These are phyloP conservation scores for Procavia capensis DNA, from an alignment of 2,113 vertebrate species.

Conservation along the genomic window DNA sequence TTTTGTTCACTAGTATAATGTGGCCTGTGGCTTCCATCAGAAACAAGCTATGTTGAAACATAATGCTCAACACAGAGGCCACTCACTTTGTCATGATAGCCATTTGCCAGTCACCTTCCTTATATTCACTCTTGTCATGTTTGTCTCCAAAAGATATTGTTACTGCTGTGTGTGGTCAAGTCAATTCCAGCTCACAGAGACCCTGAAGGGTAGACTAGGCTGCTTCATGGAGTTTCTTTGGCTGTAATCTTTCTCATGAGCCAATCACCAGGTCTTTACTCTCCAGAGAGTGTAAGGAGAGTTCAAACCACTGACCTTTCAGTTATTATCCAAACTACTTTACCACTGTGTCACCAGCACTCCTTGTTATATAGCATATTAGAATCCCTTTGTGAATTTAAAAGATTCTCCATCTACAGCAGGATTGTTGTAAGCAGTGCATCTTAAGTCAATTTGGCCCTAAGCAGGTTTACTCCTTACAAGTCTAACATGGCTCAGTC, in stretches of 20 bases:
- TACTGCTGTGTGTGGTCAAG: neutral
- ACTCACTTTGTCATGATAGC: neutral
- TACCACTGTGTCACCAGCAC: neutral
- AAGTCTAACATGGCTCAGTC: neutral
- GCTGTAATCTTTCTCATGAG: no score
- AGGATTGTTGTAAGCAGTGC: neutral
- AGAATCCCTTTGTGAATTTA: neutral
- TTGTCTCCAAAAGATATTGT: neutral
- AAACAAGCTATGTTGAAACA: accelerated
- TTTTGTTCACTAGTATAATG: neutral
- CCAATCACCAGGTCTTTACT: no score
- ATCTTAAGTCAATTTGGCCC: neutral
- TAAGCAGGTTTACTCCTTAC: neutral
- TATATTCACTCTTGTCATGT: neutral
- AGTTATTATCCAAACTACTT: neutral
- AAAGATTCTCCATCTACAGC: neutral
- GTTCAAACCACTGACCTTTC: neutral
- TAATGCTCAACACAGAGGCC: neutral
- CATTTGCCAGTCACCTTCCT: neutral
- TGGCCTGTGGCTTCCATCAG: accelerated
- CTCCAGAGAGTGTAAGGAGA: neutral
- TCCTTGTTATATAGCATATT: neutral
- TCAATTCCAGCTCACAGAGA: neutral
- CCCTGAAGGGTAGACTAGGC: neutral
- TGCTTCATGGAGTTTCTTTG: neutral